Evolutionary conservation across 1,140 invertebrate species (phyloP).

Genomic region (Ostrea denselamellosa): DNA sequence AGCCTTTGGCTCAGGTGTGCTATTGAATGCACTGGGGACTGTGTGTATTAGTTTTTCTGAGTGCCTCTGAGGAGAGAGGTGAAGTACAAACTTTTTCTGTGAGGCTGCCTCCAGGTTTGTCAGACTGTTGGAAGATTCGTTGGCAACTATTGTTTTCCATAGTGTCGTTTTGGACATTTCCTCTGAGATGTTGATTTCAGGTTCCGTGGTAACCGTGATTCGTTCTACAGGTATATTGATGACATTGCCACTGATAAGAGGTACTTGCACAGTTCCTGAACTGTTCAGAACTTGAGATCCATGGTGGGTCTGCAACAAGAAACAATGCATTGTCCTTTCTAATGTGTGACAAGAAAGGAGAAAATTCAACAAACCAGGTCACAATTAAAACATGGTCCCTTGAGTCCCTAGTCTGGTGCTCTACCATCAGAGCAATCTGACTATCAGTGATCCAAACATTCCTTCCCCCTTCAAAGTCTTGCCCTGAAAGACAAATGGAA

Average conservation of each 20-base stretch:
- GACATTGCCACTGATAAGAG: constrained; percentile 43
- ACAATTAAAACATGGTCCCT: too few species aligned
- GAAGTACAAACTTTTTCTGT: background rate
- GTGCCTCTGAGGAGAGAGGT: too few species aligned
- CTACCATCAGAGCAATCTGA: too few species aligned
- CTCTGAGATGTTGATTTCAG: constrained; percentile 70
- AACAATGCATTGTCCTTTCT: background rate
- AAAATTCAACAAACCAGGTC: too few species aligned
- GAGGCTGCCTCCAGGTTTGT: background rate
- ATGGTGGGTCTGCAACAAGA: background rate
- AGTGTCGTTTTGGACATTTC: constrained; percentile 70
- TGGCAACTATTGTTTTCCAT: constrained; percentile 71
- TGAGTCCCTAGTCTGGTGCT: too few species aligned
- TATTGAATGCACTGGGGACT: too few species aligned
- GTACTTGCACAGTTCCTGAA: constrained; percentile 30
- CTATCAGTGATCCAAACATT: too few species aligned
- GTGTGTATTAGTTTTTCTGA: too few species aligned
- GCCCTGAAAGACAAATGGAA: too few species aligned
- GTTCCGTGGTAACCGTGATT: constrained; percentile 59
- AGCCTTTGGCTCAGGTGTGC: too few species aligned
- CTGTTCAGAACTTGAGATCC: background rate
- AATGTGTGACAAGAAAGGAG: too few species aligned
- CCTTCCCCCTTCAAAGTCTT: too few species aligned
- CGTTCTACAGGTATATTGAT: constrained; percentile 54
- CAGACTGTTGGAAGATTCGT: constrained; percentile 60